Evolutionary conservation across 2,888 invertebrate genomes (phyloP).

Genomic region (Dasypolia templi): DNA sequence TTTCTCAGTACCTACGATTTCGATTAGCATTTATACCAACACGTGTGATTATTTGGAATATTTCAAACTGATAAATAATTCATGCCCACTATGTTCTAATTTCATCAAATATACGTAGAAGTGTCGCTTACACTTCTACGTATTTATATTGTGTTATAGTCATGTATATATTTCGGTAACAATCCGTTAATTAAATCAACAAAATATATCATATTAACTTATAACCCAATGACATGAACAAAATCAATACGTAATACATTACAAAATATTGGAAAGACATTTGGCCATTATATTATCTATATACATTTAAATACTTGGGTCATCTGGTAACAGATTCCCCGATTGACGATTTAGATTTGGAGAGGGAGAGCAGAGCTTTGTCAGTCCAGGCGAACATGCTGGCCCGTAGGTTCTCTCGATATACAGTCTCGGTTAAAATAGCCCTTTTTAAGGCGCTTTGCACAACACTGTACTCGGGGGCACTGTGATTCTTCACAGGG

Average conservation of each 20-base stretch:
- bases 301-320: no score
- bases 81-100: not conserved
- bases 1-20: not conserved
- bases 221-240: not conserved
- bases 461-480: no score
- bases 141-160: not conserved
- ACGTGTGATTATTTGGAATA: not conserved
- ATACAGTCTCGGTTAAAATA: no score
- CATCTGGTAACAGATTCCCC: no score
- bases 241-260: slow-evolving; percentile 4
- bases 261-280: slow-evolving; percentile 8
- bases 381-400: no score
- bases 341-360: no score
- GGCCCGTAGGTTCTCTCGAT: no score
- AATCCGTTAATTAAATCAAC: not conserved
- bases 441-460: no score
- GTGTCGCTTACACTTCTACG: not conserved
- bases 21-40: not conserved
- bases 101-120: not conserved
- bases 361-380: no score
- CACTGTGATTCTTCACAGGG: no score
- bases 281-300: not conserved
- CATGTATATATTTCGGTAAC: not conserved
- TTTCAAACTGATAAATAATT: not conserved
- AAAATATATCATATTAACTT: not conserved